Percentiles rank a stretch among this genome's conserved stretches.
These are phyloP conservation scores for Sinelater perroti DNA, from an alignment of 2,888 invertebrate species.

Conservation along the genomic window DNA sequence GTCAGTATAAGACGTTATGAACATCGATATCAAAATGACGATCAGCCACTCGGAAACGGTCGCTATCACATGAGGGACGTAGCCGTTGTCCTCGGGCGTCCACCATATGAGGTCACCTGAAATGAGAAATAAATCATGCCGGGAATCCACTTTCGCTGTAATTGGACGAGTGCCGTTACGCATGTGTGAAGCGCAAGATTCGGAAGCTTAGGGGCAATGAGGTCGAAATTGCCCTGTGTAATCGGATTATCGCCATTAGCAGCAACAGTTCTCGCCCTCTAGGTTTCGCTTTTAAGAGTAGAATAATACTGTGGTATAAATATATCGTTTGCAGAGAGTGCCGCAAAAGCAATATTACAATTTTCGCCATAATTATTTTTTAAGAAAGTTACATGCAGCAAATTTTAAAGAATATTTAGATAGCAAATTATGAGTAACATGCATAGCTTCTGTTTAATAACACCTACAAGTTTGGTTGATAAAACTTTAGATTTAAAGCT, in stretches of 20 bases:
- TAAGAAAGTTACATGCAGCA: too few species aligned
- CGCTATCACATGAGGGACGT: slow-evolving; percentile 26
- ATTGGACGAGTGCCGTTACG: slow-evolving; percentile 4
- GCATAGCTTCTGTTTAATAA: too few species aligned
- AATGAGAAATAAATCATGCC: slow-evolving; percentile 9
- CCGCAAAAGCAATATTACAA: too few species aligned
- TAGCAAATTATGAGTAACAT: too few species aligned
- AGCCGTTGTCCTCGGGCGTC: slow-evolving; percentile 30
- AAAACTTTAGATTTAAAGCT: too few species aligned
- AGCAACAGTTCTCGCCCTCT: neutral
- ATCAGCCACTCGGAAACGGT: slow-evolving; percentile 34
- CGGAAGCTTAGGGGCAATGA: slow-evolving; percentile 6
- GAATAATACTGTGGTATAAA: neutral
- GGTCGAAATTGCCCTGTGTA: slow-evolving; percentile 9
- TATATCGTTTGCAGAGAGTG: too few species aligned
- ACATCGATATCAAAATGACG: slow-evolving; percentile 17
- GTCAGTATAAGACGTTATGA: slow-evolving; percentile 25
- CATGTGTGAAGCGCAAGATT: slow-evolving; percentile 10
- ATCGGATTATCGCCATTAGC: slow-evolving; percentile 12
- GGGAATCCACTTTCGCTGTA: too few species aligned
- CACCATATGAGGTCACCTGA: slow-evolving; percentile 34
- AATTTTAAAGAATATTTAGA: too few species aligned
- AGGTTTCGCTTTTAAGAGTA: neutral
- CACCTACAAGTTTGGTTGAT: too few species aligned
- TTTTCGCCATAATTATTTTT: too few species aligned